A percentile compares a stretch with the other conserved stretches of the same genome.
phyloP scores from a whole-genome alignment of 2,888 invertebrate species.

The Zaprionus bogoriensis region DNA sequence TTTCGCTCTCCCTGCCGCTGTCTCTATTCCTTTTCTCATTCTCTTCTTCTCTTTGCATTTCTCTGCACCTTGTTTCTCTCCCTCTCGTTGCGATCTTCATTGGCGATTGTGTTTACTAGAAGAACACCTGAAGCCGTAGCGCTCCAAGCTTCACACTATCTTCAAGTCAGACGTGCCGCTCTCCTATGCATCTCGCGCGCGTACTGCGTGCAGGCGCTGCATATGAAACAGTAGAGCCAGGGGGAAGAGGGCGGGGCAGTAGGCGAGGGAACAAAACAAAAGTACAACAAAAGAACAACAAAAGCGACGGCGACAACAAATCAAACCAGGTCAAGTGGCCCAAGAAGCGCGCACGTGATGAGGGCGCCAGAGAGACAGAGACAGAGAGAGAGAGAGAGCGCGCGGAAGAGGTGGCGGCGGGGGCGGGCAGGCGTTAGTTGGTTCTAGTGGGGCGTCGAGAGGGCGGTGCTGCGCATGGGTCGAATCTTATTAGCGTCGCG shows the following conservation, averaged over 20 bases:
- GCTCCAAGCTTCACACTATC: too few relatives aligned
- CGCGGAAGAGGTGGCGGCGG: neutral
- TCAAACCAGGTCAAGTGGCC: slow-evolving; percentile 71
- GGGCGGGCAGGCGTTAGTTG: neutral
- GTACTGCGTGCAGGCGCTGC: slow-evolving; percentile 2
- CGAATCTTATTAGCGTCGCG: slow-evolving; percentile 68
- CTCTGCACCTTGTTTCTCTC: too few relatives aligned
- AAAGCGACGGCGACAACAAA: slow-evolving; percentile 32
- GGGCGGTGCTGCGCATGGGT: neutral
- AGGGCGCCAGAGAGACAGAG: neutral
- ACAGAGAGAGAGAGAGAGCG: neutral
- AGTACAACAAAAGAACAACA: slow-evolving; percentile 6
- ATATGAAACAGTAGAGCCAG: neutral
- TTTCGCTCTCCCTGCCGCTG: too few relatives aligned
- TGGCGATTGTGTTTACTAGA: too few relatives aligned
- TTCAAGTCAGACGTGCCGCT: too few relatives aligned
- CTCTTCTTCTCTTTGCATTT: too few relatives aligned
- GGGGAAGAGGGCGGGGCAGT: too few relatives aligned
- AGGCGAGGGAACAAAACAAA: neutral
- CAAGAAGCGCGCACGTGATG: slow-evolving; percentile 45
- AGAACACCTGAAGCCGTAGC: too few relatives aligned
- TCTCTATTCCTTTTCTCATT: too few relatives aligned
- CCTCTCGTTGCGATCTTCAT: too few relatives aligned
- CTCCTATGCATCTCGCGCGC: too few relatives aligned
- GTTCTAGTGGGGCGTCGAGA: neutral